A percentile compares a stretch with the other conserved stretches of the same genome.
phyloP scores from a whole-genome alignment of 2,113 vertebrate species.

The Lophochroa leadbeateri region DNA sequence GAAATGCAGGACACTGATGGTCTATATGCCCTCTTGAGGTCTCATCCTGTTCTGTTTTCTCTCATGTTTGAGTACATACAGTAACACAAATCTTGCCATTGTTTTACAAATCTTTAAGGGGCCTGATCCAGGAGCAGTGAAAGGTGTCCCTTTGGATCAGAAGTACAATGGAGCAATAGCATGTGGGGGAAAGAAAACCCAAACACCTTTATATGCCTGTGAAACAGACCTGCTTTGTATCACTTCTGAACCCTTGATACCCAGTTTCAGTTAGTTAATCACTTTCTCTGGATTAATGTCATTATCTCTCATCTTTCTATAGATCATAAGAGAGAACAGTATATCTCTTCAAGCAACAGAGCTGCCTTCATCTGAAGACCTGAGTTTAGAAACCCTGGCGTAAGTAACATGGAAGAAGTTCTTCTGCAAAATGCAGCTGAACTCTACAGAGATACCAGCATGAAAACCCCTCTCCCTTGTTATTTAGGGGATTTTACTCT shows the following conservation, averaged over 20 bases:
- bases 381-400: conserved; percentile 94
- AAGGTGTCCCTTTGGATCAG: not conserved
- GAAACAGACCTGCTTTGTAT: not conserved
- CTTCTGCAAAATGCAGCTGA: not conserved
- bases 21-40: not conserved
- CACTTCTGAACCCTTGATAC: not conserved
- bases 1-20: not conserved
- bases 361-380: conserved; percentile 86
- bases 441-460: not conserved
- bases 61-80: not conserved
- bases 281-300: not conserved
- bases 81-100: not conserved
- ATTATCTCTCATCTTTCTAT: not conserved
- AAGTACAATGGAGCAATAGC: not conserved
- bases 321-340: conserved; percentile 95
- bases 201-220: not conserved
- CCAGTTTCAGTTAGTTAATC: not conserved
- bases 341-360: conserved; percentile 83
- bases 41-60: not conserved
- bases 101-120: not conserved
- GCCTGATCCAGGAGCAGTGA: not conserved
- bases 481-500: not conserved
- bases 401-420: conserved; percentile 72
- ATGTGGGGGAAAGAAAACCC: not conserved
- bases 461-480: not conserved